Evolutionary conservation across 2,888 invertebrate species (phyloP).

Genomic region (Drosophila infuscata): DNA sequence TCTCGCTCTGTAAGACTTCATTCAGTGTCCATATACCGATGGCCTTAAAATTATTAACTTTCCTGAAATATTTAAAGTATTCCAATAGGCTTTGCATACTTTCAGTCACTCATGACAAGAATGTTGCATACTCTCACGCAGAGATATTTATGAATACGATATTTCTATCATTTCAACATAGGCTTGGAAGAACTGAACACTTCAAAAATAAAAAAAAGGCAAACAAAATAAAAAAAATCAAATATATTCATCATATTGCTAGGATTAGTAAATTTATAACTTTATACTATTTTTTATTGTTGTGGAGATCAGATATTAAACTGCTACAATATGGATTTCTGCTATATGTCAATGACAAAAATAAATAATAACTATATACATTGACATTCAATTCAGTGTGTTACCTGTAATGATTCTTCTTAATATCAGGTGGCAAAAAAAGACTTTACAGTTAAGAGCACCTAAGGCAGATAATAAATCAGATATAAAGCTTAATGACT

Average conservation of each 20-base stretch:
- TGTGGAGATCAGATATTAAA: background rate
- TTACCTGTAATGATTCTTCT: background rate
- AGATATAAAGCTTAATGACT: background rate
- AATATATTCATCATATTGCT: background rate
- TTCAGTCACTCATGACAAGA: background rate
- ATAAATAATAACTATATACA: background rate
- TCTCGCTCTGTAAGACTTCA: background rate
- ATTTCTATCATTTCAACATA: background rate
- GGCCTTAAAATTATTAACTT: background rate
- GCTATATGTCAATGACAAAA: background rate
- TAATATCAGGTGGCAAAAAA: background rate
- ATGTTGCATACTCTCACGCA: background rate
- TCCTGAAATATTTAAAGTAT: background rate
- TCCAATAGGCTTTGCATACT: constrained; percentile 1
- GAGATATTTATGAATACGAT: background rate
- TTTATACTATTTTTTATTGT: background rate
- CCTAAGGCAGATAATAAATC: background rate
- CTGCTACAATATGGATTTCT: background rate
- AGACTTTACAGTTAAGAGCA: background rate
- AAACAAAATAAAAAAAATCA: background rate
- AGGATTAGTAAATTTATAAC: background rate
- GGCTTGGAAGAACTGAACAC: background rate
- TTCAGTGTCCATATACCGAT: background rate
- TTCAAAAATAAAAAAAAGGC: background rate
- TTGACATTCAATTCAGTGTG: background rate